phyloP scores from a whole-genome alignment of 2,888 invertebrate genomes.

The Coelopa pilipes region DNA sequence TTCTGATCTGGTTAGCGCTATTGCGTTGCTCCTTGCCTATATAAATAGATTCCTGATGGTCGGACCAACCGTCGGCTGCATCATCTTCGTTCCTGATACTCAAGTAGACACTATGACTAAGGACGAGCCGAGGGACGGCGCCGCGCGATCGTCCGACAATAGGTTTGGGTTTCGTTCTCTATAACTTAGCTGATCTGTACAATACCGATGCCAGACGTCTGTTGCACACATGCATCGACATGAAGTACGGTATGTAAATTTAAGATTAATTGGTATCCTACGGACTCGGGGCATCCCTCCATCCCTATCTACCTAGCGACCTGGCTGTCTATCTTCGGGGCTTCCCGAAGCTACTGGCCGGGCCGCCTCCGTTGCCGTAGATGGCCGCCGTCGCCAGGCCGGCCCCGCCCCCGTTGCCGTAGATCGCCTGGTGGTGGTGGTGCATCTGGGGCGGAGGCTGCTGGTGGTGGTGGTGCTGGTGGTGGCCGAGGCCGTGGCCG shows the following conservation, averaged over 20 bases:
- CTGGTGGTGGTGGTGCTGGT: constrained; percentile 41
- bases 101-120: constrained; percentile 32
- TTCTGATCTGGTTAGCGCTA: too few species aligned
- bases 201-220: not conserved
- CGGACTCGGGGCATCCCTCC: not conserved
- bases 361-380: constrained; percentile 53
- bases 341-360: constrained; percentile 63
- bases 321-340: constrained; percentile 65
- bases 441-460: constrained; percentile 45
- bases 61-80: not conserved
- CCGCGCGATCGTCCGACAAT: constrained; percentile 26
- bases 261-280: constrained; percentile 31
- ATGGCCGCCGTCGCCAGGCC: constrained; percentile 44
- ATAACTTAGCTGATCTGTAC: not conserved
- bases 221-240: constrained; percentile 21
- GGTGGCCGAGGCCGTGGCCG: constrained; percentile 40
- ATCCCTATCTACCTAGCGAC: too few species aligned
- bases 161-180: not conserved
- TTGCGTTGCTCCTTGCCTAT: not conserved
- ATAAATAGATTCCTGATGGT: not conserved
- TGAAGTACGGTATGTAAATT: constrained; percentile 3
- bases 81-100: not conserved
- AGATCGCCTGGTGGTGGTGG: constrained; percentile 41
- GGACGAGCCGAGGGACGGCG: not conserved
- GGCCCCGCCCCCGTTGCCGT: constrained; percentile 48